Evolutionary conservation across 2,888 invertebrate genomes (phyloP).

Genomic region (Clanis bilineata): DNA sequence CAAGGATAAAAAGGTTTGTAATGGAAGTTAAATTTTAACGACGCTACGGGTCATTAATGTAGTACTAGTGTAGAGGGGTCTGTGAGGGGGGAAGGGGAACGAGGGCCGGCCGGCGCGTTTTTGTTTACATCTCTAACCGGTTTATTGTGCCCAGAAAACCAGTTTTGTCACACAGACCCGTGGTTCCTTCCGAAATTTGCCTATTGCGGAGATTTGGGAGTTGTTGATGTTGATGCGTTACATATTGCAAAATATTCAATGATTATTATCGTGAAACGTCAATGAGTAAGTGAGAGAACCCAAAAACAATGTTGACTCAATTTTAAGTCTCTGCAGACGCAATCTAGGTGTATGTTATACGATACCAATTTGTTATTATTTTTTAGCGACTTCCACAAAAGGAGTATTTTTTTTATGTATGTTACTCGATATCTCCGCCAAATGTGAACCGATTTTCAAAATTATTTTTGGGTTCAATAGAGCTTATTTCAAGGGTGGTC

Average conservation of each 20-base stretch:
- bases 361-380: too few relatives aligned
- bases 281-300: too few relatives aligned
- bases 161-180: constrained; percentile 36
- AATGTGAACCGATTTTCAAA: too few relatives aligned
- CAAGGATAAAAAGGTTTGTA: not conserved
- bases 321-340: not conserved
- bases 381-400: too few relatives aligned
- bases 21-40: not conserved
- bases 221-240: not conserved
- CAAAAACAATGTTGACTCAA: not conserved
- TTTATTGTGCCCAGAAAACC: constrained; percentile 55
- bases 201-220: not conserved
- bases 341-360: not conserved
- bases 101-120: constrained; percentile 42
- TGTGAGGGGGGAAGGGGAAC: constrained; percentile 21
- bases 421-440: too few relatives aligned
- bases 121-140: constrained; percentile 69
- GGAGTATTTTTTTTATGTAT: too few relatives aligned
- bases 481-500: too few relatives aligned
- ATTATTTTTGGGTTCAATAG: too few relatives aligned
- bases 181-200: constrained; percentile 10
- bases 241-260: too few relatives aligned
- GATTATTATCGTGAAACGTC: too few relatives aligned
- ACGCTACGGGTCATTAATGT: constrained; percentile 11
- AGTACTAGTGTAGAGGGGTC: constrained; percentile 16